Conservation (phyloP, 2,797 vertebrate species). For the Enteromius viviparus region DNA sequence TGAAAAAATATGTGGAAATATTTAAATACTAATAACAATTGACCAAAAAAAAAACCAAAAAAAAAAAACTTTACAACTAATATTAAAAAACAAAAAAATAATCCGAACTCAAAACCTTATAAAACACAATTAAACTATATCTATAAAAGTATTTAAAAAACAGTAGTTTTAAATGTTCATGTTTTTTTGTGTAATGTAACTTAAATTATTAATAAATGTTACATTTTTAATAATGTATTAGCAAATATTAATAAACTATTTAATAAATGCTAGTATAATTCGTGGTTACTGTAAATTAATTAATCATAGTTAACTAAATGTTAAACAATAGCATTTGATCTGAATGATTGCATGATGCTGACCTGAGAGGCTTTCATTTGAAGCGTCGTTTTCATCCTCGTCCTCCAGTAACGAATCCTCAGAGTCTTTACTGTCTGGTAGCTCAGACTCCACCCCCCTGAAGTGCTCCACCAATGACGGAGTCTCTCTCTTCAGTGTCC, state of each 20-base stretch:
- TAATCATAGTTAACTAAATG: background rate
- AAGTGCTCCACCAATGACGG: constrained; percentile 79
- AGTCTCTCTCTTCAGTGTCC: constrained; percentile 69
- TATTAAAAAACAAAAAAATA: no score
- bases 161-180: no score
- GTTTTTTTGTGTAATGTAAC: no score
- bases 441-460: constrained; percentile 84
- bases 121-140: no score
- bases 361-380: constrained; percentile 94
- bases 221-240: background rate
- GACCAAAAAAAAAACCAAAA: background rate
- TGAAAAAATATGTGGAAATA: no score
- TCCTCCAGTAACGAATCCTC: constrained; percentile 91
- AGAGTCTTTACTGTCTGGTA: constrained; percentile 89
- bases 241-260: background rate
- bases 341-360: constrained; percentile 37
- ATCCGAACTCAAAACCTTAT: no score
- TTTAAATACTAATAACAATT: background rate
- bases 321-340: background rate
- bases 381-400: constrained; percentile 85
- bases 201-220: no score
- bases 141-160: no score
- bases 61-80: background rate
- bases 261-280: background rate
- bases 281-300: background rate